Conservation (phyloP, 2,888 invertebrate genomes). For the Chydorus sphaericus region DNA sequence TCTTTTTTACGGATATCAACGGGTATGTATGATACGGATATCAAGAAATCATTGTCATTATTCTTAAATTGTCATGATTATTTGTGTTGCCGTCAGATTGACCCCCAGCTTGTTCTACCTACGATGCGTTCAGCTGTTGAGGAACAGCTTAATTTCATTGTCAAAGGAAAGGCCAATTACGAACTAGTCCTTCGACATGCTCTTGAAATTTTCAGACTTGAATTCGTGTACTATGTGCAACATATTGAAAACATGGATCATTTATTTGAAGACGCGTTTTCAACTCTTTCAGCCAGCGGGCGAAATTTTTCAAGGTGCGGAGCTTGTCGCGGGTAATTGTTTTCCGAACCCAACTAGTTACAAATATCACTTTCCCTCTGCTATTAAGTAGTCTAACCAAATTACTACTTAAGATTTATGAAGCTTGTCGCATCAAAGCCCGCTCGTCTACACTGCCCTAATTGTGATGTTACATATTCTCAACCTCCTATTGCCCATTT, state of each 20-base stretch:
- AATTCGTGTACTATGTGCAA: conserved; percentile 91
- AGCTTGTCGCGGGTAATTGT: background rate
- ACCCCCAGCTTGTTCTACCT: conserved; percentile 85
- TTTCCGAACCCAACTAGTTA: background rate
- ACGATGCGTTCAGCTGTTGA: conserved; percentile 97
- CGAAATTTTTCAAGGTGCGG: conserved; percentile 63
- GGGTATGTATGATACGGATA: conserved; percentile 38
- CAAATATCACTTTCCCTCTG: background rate
- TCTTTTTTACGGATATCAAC: conserved; percentile 93
- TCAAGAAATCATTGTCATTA: background rate
- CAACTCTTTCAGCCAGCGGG: conserved; percentile 84
- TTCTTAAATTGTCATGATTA: conserved; percentile 3
- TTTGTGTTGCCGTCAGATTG: conserved; percentile 48
- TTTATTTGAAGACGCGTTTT: conserved; percentile 92
- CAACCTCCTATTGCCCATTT: conserved; percentile 86
- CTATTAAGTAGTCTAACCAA: background rate
- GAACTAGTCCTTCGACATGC: conserved; percentile 73
- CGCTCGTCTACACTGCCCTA: conserved; percentile 80
- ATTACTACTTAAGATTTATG: conserved; percentile 53
- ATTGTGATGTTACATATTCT: conserved; percentile 91
- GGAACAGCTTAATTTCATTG: conserved; percentile 85
- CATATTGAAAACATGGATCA: conserved; percentile 94
- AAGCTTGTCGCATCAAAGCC: conserved; percentile 90
- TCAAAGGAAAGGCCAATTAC: conserved; percentile 76
- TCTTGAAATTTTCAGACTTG: conserved; percentile 80